A percentile compares a stretch with the other conserved stretches of the same genome.
These are phyloP conservation scores for Athrips mouffetella DNA, from an alignment of 2,888 invertebrate species.

Conservation along the genomic window DNA sequence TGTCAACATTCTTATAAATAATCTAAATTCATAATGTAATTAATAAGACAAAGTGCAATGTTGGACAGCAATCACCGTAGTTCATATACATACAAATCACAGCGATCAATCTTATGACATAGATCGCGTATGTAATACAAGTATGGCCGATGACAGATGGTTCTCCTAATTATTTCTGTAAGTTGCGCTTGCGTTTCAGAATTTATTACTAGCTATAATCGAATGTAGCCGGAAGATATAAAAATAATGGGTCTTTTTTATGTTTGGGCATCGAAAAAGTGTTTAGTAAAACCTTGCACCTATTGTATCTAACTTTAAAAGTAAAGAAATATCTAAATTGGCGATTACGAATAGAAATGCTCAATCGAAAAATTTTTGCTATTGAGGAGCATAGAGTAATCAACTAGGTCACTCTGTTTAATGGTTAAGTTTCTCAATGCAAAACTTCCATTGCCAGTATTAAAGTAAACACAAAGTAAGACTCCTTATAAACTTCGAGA, in stretches of 20 bases:
- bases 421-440: too few species aligned
- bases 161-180: constrained; percentile 15
- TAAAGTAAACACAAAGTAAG: too few species aligned
- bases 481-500: background rate
- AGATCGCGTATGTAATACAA: background rate
- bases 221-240: constrained; percentile 11
- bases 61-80: constrained; percentile 2
- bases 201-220: constrained; percentile 12
- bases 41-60: background rate
- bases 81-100: constrained; percentile 2
- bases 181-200: background rate
- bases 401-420: too few species aligned
- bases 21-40: background rate
- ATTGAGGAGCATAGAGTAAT: too few species aligned
- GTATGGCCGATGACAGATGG: constrained; percentile 14
- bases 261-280: background rate
- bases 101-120: constrained; percentile 13
- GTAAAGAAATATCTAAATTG: too few species aligned
- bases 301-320: too few species aligned
- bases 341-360: too few species aligned
- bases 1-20: too few species aligned
- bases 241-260: constrained; percentile 8
- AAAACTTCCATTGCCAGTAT: too few species aligned
- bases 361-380: too few species aligned
- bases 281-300: too few species aligned